Evolutionary conservation across 2,113 vertebrate species (phyloP).

Genomic region (Ceyx melanurus): DNA sequence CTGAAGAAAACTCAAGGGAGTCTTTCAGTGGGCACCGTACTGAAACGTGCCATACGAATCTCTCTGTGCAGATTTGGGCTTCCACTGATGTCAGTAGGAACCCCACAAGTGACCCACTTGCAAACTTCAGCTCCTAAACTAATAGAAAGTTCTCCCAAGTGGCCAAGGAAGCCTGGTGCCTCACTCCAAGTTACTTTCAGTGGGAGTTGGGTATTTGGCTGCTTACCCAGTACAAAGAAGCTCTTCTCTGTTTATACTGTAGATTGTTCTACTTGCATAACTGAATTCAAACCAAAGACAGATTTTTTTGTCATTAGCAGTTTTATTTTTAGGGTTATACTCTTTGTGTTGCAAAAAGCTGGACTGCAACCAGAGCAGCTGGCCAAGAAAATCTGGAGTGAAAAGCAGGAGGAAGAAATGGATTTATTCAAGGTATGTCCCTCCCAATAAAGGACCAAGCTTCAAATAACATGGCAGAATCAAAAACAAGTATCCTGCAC

Average conservation of each 20-base stretch:
- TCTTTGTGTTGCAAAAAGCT: neutral
- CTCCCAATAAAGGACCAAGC: neutral
- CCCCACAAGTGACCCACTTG: rapidly evolving
- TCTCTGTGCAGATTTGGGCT: neutral
- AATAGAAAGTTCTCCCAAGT: neutral
- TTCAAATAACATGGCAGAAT: neutral
- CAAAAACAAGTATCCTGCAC: neutral
- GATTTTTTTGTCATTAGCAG: neutral
- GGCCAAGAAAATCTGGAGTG: neutral
- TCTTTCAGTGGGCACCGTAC: neutral
- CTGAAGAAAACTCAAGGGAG: neutral
- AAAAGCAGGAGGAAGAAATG: neutral
- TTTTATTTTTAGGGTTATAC: neutral
- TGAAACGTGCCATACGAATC: neutral
- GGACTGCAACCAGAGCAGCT: neutral
- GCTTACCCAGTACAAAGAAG: neutral
- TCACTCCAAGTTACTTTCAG: neutral
- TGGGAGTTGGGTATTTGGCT: neutral
- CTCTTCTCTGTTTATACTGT: neutral
- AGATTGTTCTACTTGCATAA: neutral
- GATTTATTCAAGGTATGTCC: neutral
- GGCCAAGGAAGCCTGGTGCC: neutral
- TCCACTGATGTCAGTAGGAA: neutral
- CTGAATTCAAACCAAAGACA: neutral
- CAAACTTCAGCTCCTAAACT: neutral